Conservation (phyloP, 2,888 invertebrate species). For the Rhagium mordax region DNA sequence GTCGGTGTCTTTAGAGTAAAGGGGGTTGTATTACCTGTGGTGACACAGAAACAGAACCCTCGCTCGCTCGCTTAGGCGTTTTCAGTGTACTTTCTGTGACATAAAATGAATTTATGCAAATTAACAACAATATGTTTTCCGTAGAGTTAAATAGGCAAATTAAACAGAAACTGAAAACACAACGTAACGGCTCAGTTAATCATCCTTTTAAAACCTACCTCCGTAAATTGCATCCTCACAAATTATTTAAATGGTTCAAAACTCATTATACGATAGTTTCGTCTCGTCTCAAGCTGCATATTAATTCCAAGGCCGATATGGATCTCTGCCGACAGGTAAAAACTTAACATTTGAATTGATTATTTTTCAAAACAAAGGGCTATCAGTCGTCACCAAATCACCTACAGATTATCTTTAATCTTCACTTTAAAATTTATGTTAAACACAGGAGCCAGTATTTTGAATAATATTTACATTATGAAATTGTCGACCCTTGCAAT, state of each 20-base stretch:
- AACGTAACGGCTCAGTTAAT: background rate
- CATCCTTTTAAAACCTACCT: background rate
- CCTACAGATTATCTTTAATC: slow-evolving; percentile 22
- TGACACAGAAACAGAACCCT: no score
- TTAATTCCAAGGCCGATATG: background rate
- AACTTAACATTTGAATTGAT: slow-evolving; percentile 8
- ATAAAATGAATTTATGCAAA: no score
- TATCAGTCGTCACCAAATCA: slow-evolving; percentile 24
- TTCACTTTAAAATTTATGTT: slow-evolving; percentile 8
- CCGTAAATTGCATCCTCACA: background rate
- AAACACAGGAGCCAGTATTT: background rate
- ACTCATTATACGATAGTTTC: slow-evolving; percentile 3
- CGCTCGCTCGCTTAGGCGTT: no score
- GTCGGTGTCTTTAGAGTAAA: no score
- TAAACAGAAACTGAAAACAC: background rate
- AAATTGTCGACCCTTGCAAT: background rate
- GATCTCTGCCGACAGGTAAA: slow-evolving; percentile 4
- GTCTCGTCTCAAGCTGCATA: background rate
- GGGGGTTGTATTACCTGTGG: no score
- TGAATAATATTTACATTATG: slow-evolving; percentile 17
- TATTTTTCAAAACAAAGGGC: slow-evolving; percentile 24
- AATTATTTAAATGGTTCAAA: slow-evolving; percentile 10
- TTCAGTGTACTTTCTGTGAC: no score
- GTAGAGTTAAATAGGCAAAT: background rate
- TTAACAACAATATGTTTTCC: no score